phyloP scores from a whole-genome alignment of 2,888 invertebrate genomes.

The Leptothorax acervorum region DNA sequence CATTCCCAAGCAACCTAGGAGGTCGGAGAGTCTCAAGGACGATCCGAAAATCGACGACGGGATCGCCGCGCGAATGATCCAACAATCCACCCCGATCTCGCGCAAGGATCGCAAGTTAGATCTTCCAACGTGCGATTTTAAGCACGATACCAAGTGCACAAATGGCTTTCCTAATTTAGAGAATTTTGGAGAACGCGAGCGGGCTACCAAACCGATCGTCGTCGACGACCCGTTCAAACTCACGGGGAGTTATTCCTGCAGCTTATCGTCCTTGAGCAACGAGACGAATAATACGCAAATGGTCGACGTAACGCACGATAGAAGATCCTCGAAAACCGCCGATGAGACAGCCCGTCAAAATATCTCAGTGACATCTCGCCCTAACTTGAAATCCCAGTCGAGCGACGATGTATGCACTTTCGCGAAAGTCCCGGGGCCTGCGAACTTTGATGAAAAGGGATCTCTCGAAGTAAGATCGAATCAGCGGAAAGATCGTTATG shows the following conservation, averaged over 20 bases:
- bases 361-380: background rate
- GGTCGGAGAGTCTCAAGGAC: background rate
- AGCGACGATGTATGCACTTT: background rate
- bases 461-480: background rate
- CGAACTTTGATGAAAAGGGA: background rate
- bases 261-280: background rate
- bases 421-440: background rate
- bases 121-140: background rate
- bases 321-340: background rate
- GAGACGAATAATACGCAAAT: background rate
- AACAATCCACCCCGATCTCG: background rate
- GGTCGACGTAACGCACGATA: background rate
- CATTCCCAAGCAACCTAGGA: too few species aligned
- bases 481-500: background rate
- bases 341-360: background rate
- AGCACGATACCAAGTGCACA: background rate
- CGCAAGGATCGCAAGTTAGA: background rate
- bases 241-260: background rate
- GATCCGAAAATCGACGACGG: background rate
- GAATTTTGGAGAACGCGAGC: background rate
- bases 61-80: background rate
- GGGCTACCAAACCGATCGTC: too few species aligned
- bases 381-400: background rate
- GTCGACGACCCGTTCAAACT: background rate
- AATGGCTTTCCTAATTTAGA: background rate